Conservation (phyloP, 64 coral and sea anemone species). For the Trachythela sp. region DNA sequence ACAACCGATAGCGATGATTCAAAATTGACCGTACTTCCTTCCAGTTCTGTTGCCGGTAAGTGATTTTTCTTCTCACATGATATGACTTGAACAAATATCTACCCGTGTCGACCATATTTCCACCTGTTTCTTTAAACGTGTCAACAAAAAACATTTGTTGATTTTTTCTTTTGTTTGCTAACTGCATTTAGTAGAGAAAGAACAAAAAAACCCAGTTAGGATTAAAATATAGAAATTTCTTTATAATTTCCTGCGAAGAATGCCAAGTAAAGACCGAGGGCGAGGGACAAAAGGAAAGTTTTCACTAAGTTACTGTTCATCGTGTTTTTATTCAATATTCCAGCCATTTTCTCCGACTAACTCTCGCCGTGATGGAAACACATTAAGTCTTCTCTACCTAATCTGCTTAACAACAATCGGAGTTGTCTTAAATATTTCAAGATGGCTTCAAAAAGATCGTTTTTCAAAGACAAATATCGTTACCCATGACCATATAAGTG, state of each 20-base stretch:
- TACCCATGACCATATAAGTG: conserved; percentile 87
- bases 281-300: not conserved
- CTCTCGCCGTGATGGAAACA: conserved; percentile 70
- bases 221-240: not conserved
- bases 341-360: not conserved
- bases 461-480: conserved; percentile 68
- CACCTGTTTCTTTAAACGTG: not conserved
- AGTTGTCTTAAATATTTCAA: conserved; percentile 93
- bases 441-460: conserved; percentile 89
- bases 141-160: not conserved
- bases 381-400: conserved; percentile 85
- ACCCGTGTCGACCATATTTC: not conserved
- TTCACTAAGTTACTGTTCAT: not conserved
- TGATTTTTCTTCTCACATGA: no score
- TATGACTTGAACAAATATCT: not conserved
- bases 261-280: not conserved
- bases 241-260: not conserved
- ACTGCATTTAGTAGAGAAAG: not conserved
- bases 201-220: not conserved
- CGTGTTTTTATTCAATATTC: conserved; percentile 11
- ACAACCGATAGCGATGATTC: no score
- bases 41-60: no score
- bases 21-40: no score
- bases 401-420: conserved; percentile 97
- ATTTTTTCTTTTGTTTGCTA: not conserved